Evolutionary conservation across 2,113 vertebrate genomes (phyloP), one percentile per base, ranked within the genome.

Genomic region (Thamnophis sirtalis): DNA sequence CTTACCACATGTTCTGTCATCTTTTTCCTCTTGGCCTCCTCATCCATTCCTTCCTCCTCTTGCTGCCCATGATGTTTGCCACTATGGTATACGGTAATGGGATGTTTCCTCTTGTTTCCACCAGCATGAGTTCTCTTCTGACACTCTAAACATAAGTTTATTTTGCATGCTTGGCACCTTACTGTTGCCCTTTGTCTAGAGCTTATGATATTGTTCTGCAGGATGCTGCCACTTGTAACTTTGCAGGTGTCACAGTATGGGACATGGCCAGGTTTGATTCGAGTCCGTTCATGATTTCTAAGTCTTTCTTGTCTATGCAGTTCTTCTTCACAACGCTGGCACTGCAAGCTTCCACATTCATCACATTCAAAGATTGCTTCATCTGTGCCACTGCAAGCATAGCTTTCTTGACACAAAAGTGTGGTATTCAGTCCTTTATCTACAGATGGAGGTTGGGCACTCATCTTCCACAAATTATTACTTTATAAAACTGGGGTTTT

Each of bases 261-360:
- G 93, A 99, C 96, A 1, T 99, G 98, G 60, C 98, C 99, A 0
- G 98, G 97, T 9, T 96, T 96, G 92, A 99, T 98, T 54, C 98
- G 98, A 63, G 98, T 98, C 95, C 99, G 97, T 96, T 99, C 99
- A 0, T 99, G 99, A 92, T 99, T 98, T 93, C 97, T 97, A 95
- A 99, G 97, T 38, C 98, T 98, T 88, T 99, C 98, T 53, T 99
- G 99, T 28, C 98, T 97, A 90, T 99, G 99, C 48, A 99, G 98
- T 95, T 98, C 99, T 93, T 98, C 98, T 90, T 99, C 99, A 5
- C 99, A 99, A 60, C 98, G 98, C 60, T 97, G 95, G 89, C 99
- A 99, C 95, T 99, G 99, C 91, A 99, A 89, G 90, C 99, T 99
- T 91, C 98, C 98, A 89, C 99, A 99, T 93, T 99, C 99, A 0